phyloP scores from a whole-genome alignment of 2,888 invertebrate genomes.

The Noctua janthina region DNA sequence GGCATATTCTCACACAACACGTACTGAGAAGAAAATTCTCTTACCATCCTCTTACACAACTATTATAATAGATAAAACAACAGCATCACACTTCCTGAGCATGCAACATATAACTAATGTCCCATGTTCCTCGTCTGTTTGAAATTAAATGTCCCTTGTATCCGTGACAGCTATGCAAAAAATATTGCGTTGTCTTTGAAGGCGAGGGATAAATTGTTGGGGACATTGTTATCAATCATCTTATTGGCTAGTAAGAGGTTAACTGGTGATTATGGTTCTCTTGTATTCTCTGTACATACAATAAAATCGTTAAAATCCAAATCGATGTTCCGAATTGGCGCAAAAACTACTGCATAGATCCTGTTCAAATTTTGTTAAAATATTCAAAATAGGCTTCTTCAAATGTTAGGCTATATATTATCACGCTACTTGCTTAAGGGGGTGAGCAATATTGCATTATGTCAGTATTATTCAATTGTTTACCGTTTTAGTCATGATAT shows the following conservation, averaged over 20 bases:
- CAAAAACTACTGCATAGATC: no score
- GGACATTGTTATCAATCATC: conserved; percentile 9
- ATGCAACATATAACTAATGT: conserved; percentile 43
- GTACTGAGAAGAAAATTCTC: neutral
- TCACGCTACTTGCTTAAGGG: no score
- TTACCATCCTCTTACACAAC: neutral
- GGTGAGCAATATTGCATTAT: no score
- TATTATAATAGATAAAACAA: conserved; percentile 16
- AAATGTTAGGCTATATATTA: no score
- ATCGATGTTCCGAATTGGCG: no score
- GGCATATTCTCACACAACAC: neutral
- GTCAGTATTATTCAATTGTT: no score
- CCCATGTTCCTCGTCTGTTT: conserved; percentile 36
- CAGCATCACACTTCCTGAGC: conserved; percentile 54
- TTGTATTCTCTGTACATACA: no score
- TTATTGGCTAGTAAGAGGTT: neutral
- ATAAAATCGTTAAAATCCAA: no score
- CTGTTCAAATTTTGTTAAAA: no score
- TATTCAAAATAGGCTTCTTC: no score
- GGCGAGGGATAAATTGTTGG: neutral
- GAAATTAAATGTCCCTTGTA: conserved; percentile 35
- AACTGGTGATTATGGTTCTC: neutral
- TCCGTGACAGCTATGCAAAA: conserved; percentile 36
- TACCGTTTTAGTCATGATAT: no score
- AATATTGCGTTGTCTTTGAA: conserved; percentile 34